A percentile compares a stretch with the other conserved stretches of the same genome.
These are phyloP conservation scores for Pseudomyrmex dendroicus DNA, from an alignment of 1,140 invertebrate genomes.

Conservation along the genomic window DNA sequence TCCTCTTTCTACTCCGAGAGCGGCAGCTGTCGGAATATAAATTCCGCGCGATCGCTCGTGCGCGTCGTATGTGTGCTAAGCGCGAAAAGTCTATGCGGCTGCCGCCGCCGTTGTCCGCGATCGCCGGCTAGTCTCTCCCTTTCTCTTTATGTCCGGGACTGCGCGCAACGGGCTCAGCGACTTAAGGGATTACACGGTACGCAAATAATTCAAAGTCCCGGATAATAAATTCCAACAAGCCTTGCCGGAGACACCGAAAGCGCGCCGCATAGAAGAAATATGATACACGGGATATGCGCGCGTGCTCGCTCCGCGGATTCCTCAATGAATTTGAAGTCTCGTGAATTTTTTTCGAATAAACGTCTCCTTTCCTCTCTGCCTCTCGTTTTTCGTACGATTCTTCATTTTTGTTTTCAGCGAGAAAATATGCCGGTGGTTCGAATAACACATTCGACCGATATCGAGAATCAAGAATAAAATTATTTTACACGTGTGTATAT, in stretches of 20 bases:
- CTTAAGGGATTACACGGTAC: conserved; percentile 65
- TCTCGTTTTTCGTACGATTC: not conserved
- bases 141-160: conserved; percentile 25
- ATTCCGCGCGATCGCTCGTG: conserved; percentile 50
- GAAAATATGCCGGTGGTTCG: too few species aligned
- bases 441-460: not conserved
- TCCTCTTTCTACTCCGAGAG: not conserved
- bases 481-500: not conserved
- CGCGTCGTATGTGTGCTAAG: conserved; percentile 50
- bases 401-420: not conserved
- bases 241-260: conserved; percentile 5
- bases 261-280: not conserved
- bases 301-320: not conserved
- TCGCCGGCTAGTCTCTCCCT: conserved; percentile 8
- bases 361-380: too few species aligned
- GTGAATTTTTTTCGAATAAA: not conserved
- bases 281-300: not conserved
- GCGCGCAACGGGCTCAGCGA: conserved; percentile 13
- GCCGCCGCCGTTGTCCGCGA: conserved; percentile 45
- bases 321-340: not conserved
- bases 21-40: conserved; percentile 67
- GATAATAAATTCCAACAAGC: conserved; percentile 66
- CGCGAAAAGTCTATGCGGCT: conserved; percentile 63
- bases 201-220: conserved; percentile 67
- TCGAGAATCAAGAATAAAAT: conserved; percentile 15